Evolutionary conservation across 1,140 invertebrate genomes (phyloP).

Genomic region (Pantala flavescens): DNA sequence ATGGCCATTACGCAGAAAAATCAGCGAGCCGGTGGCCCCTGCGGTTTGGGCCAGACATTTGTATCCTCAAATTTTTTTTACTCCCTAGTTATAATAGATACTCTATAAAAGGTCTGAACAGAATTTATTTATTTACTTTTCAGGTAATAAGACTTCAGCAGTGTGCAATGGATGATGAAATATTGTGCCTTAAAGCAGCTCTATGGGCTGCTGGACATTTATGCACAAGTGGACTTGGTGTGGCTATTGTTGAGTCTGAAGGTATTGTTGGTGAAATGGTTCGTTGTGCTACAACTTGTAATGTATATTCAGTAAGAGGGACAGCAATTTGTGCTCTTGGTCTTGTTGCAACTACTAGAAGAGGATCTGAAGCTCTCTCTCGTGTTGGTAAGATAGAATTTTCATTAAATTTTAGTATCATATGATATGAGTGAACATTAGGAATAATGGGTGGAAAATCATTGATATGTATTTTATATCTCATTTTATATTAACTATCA

Average conservation of each 20-base stretch:
- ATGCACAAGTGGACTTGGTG: constrained; percentile 60
- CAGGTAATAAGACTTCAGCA: constrained; percentile 23
- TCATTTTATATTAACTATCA: too few relatives aligned
- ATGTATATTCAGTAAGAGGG: constrained; percentile 75
- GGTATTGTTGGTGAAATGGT: constrained; percentile 50
- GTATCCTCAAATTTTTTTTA: too few relatives aligned
- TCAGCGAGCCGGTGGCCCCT: too few relatives aligned
- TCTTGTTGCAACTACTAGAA: constrained; percentile 66
- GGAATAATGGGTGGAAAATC: too few relatives aligned
- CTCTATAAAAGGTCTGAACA: too few relatives aligned
- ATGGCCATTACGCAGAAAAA: too few relatives aligned
- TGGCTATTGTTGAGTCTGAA: constrained; percentile 54
- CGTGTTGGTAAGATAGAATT: constrained; percentile 44
- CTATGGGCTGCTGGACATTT: constrained; percentile 83
- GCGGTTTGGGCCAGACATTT: too few relatives aligned
- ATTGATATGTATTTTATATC: too few relatives aligned
- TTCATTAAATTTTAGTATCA: neutral
- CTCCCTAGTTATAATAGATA: too few relatives aligned
- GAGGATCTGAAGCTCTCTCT: constrained; percentile 64
- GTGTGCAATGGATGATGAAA: constrained; percentile 50
- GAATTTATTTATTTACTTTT: neutral
- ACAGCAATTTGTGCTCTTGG: constrained; percentile 82
- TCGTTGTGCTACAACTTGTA: constrained; percentile 60
- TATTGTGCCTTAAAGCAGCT: constrained; percentile 71
- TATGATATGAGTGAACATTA: too few relatives aligned